Base-by-base conservation (phyloP, 30 jellyfish, hydroid and myxozoan species). In the Phacellophora camtschatica region DNA sequence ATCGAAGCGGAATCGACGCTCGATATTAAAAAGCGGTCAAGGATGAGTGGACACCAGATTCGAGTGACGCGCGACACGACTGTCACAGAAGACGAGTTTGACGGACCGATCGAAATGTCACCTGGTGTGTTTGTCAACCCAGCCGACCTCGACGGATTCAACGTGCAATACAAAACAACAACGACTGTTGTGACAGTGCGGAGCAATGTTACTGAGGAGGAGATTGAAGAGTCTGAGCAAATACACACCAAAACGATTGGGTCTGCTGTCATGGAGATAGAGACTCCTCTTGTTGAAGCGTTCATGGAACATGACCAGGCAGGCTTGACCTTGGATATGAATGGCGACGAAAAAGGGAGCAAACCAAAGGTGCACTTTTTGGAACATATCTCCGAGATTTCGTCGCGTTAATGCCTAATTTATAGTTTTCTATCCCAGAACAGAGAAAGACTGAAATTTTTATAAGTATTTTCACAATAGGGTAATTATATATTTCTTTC, bases 41-140 rank as follows among this genome's bases (percentile, higher is more conserved):
- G 82, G 49, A 36, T 78, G 79, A 78, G 90, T 61, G 90, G 90
- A 30, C 90, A 78, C 37, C 90, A 78, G 41, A 78, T 78, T 51
- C 37, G 42, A 78, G 90, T 78, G 42, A 78, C 90, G n/a, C 71
- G 82, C n/a, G 90, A 77, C 62, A 77, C 82, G n/a, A 77, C 90
- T 11, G 82, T 77, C 56, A 32, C 76, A 13, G 82, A 77, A 16
- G 90, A 77, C 6, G 32, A 61, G 34, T 77, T 77, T 32, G 90
- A 61, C 23, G 15, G 71, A 3, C 48, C 41, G 48, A 66, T 77
- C 46, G 90, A 77, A 48, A 37, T 46, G 3, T 81, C 62, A 48
- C 90, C 90, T 0, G 90, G 90, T 7, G 90, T 77, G 23, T 59
- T 77, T 64, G 82, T 77, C 6, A 74, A 77, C 30, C 74, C 90